Evolutionary conservation across 2,888 invertebrate species (phyloP), one percentile per base, ranked within the genome.

Genomic region (Antitype chi): DNA sequence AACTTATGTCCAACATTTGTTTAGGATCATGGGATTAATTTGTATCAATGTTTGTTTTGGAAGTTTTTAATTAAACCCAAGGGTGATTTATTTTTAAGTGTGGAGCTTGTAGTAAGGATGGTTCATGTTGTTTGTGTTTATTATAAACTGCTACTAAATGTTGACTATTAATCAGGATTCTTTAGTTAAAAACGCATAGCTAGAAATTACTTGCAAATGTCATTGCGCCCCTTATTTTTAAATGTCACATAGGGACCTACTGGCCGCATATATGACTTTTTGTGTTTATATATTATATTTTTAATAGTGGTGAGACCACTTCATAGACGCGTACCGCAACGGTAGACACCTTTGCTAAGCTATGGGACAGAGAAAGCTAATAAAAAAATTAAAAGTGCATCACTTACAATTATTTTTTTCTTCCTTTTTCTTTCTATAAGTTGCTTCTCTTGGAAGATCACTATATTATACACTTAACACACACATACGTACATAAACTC

Each of bases 21-120:
- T 82, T 82, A 88, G 87, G 88, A 81, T 80, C 78, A 53, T 47
- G 77, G 85, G 79, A 87, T 87, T 80, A 81, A 85, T 85, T 86
- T 84, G 78, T 86, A 84, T 80, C 84, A 88, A 87, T 88, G 85
- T 88, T 87, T 63, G 64, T 57, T 64, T 63, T 78, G 23, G 71
- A 77, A 86, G 78, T 86, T 87, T 87, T 81, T 82, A 86, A 87
- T 88, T 86, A 85, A 83, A 62, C 86, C 78, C 78, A 62, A 55
- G 88, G 76, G 81, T 83, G 71, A 76, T 73, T 70, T 84, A 73
- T 80, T 83, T 82, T 85, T 77, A 63, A 69, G 28, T 60, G 20
- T 60, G 2, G 13, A 47, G 38, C 67, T 59, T 55, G 13, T 59
- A 20, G 23, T 38, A 57, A 47, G 17, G 20, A 43, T 72, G 52